A percentile compares a stretch with the other conserved stretches of the same genome.
Evolutionary conservation across 2,888 invertebrate genomes (phyloP).

Genomic region (Ditula angustiorana): DNA sequence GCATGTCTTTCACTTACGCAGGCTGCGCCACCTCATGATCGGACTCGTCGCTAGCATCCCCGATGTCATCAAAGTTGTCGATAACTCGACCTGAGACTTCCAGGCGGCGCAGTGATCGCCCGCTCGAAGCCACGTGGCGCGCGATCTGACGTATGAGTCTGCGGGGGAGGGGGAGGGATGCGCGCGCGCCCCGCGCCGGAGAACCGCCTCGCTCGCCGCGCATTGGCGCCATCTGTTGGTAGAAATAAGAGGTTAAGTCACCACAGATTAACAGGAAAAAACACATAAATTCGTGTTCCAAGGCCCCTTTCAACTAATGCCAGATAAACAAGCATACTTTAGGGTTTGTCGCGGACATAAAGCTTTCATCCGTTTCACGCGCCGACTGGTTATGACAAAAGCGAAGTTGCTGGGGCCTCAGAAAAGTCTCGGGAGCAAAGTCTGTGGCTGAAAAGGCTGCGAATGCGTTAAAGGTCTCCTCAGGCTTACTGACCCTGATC

Average conservation of each 20-base stretch:
- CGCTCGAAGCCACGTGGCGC: constrained; percentile 80
- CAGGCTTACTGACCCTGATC: too few species aligned
- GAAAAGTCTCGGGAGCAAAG: too few species aligned
- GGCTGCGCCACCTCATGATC: constrained; percentile 75
- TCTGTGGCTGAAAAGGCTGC: too few species aligned
- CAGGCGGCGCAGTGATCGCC: constrained; percentile 78
- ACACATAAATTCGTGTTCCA: too few species aligned
- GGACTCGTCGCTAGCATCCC: constrained; percentile 74
- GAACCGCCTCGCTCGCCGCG: constrained; percentile 81
- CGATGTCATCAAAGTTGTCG: constrained; percentile 82
- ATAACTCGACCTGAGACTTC: constrained; percentile 81
- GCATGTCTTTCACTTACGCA: constrained; percentile 64
- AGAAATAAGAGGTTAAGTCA: neutral
- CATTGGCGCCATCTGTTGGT: constrained; percentile 80
- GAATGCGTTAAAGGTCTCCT: too few species aligned
- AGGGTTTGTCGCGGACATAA: too few species aligned
- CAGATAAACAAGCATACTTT: too few species aligned
- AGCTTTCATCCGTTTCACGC: too few species aligned
- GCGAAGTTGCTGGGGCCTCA: too few species aligned
- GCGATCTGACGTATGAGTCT: constrained; percentile 81
- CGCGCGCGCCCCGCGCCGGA: constrained; percentile 80
- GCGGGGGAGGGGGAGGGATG: constrained; percentile 77
- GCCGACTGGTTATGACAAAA: too few species aligned
- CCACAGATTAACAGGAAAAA: too few species aligned
- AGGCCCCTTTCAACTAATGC: too few species aligned